Conservation (phyloP, 2,888 invertebrate genomes). For the Euphydryas editha region DNA sequence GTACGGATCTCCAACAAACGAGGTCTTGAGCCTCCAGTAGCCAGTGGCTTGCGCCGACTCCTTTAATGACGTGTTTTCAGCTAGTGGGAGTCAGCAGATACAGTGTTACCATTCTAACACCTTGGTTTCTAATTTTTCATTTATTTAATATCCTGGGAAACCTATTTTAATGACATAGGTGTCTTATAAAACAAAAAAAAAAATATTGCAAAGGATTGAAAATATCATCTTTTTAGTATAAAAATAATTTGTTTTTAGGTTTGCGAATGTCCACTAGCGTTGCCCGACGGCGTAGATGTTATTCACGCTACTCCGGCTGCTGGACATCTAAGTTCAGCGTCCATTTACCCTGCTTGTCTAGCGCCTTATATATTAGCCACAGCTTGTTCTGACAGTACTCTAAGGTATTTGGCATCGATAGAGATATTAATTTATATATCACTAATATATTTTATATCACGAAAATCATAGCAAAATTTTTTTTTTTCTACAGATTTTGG, state of each 20-base stretch:
- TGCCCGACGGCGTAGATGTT: slow-evolving; percentile 96
- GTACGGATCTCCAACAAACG: no score
- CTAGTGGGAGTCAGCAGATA: no score
- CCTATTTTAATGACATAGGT: no score
- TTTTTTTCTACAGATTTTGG: slow-evolving; percentile 88
- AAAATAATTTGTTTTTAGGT: not conserved
- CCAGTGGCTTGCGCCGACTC: no score
- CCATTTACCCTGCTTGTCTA: slow-evolving; percentile 99
- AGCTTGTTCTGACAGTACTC: slow-evolving; percentile 96
- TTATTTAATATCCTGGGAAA: no score
- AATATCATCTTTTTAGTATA: not conserved
- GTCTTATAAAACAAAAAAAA: not conserved
- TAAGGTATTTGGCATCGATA: slow-evolving; percentile 74
- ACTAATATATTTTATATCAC: not conserved
- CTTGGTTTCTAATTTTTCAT: no score
- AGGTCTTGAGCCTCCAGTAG: no score
- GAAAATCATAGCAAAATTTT: not conserved
- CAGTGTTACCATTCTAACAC: no score
- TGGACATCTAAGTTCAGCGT: slow-evolving; percentile 98
- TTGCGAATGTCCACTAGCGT: slow-evolving; percentile 91
- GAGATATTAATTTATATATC: not conserved
- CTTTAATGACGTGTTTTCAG: no score
- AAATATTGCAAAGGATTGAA: not conserved
- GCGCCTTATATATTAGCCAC: slow-evolving; percentile 98
- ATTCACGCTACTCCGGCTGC: slow-evolving; percentile 97